Conservation (phyloP, 1,140 invertebrate genomes). For the Asobara japonica region DNA sequence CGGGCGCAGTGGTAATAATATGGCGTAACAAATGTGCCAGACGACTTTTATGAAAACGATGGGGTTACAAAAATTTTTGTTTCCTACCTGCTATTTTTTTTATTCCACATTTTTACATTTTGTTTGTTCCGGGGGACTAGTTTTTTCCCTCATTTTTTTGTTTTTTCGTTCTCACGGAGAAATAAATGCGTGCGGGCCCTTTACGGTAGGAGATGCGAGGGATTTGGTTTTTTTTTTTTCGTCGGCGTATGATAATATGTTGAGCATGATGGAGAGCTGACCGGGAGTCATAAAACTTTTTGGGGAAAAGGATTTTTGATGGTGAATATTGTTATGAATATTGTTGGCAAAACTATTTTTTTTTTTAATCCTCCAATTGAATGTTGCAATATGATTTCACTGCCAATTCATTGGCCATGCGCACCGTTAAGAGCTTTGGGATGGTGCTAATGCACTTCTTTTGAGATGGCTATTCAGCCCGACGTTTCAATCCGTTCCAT, state of each 20-base stretch:
- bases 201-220: neutral
- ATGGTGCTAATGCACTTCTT: slow-evolving; percentile 62
- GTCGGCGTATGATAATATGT: neutral
- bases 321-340: no score
- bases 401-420: slow-evolving; percentile 11
- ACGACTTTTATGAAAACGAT: slow-evolving; percentile 59
- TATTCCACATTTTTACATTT: neutral
- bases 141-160: no score
- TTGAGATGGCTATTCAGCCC: slow-evolving; percentile 52
- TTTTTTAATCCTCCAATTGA: neutral
- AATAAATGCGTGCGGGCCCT: neutral
- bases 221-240: neutral
- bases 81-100: neutral
- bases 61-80: neutral
- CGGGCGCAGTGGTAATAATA: slow-evolving; percentile 49
- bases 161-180: neutral
- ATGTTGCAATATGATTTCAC: neutral
- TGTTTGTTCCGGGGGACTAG: neutral
- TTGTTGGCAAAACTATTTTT: neutral
- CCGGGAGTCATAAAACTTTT: neutral
- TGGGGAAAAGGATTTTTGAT: neutral
- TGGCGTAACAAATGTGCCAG: slow-evolving; percentile 61
- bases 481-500: slow-evolving; percentile 63
- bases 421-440: slow-evolving; percentile 31
- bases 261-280: neutral